A percentile compares a stretch with the other conserved stretches of the same genome.
Evolutionary conservation across 2,797 vertebrate species (phyloP).

Genomic region (Pteronotus mesoamericanus): DNA sequence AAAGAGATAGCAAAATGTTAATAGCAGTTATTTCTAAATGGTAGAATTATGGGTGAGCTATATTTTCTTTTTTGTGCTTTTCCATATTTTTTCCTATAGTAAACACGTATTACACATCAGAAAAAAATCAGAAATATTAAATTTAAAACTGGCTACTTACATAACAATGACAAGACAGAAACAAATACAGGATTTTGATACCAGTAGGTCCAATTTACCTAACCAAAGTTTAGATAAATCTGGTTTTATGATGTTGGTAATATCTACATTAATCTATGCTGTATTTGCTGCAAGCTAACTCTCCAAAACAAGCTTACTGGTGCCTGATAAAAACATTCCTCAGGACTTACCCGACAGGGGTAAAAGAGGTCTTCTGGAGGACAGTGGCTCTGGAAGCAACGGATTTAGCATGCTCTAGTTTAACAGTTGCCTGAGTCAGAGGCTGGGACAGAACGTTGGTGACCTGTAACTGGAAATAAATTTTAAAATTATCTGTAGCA

Average conservation of each 20-base stretch:
- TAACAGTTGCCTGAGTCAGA: constrained; percentile 89
- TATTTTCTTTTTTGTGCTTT: not conserved
- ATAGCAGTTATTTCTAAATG: not conserved
- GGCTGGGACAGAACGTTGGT: constrained; percentile 93
- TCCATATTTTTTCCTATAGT: constrained; percentile 6
- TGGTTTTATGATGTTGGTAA: not conserved
- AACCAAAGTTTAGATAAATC: not conserved
- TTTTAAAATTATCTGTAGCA: constrained; percentile 46
- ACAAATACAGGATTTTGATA: not conserved
- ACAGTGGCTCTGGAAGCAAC: constrained; percentile 88
- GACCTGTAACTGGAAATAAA: constrained; percentile 89
- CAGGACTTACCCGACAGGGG: constrained; percentile 86
- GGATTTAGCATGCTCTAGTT: constrained; percentile 89
- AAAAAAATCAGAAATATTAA: not conserved
- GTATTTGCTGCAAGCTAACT: not conserved
- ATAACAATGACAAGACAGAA: not conserved
- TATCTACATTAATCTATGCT: not conserved
- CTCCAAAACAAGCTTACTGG: not conserved
- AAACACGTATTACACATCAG: not conserved
- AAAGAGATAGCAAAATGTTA: constrained; percentile 34
- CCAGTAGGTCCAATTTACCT: not conserved
- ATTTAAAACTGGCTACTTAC: not conserved
- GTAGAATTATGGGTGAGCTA: not conserved
- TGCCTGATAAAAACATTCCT: not conserved
- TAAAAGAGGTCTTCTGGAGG: constrained; percentile 89